Evolutionary conservation across 2,113 vertebrate genomes (phyloP).

Genomic region (Cynopterus brachyotis): DNA sequence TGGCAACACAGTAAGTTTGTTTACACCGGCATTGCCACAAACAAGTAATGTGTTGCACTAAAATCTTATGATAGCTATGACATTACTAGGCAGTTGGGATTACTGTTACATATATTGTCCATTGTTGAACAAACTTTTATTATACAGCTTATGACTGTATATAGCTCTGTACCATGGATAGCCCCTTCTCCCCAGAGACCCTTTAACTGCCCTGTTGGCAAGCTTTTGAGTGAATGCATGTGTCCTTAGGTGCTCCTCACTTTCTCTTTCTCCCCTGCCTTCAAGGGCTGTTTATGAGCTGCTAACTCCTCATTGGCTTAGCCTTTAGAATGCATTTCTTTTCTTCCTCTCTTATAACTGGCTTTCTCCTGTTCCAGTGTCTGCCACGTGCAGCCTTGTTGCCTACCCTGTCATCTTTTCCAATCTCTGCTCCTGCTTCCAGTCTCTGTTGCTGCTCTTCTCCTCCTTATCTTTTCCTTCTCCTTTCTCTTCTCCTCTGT

Average conservation of each 20-base stretch:
- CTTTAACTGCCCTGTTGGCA: not conserved
- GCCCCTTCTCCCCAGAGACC: not conserved
- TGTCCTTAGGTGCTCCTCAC: not conserved
- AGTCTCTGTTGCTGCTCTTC: not conserved
- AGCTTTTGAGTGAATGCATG: not conserved
- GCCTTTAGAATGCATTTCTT: not conserved
- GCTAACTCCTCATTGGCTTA: conserved; percentile 10
- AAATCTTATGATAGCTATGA: not conserved
- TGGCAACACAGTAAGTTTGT: not conserved
- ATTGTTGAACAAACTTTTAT: not conserved
- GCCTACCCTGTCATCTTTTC: not conserved
- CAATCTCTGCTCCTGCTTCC: not conserved
- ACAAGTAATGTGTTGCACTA: too few species aligned
- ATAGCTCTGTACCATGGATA: not conserved
- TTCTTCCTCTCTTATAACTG: not conserved
- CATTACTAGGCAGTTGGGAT: not conserved
- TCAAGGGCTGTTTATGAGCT: not conserved
- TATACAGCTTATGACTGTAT: not conserved
- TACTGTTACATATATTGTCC: not conserved
- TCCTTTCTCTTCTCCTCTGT: not conserved
- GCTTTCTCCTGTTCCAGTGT: not conserved
- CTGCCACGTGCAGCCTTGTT: not conserved
- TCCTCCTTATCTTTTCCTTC: not conserved
- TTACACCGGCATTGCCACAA: not conserved
- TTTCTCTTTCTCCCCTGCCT: not conserved